Evolutionary conservation across 2,888 invertebrate genomes (phyloP).

Genomic region (Pollenia griseotomentosa): DNA sequence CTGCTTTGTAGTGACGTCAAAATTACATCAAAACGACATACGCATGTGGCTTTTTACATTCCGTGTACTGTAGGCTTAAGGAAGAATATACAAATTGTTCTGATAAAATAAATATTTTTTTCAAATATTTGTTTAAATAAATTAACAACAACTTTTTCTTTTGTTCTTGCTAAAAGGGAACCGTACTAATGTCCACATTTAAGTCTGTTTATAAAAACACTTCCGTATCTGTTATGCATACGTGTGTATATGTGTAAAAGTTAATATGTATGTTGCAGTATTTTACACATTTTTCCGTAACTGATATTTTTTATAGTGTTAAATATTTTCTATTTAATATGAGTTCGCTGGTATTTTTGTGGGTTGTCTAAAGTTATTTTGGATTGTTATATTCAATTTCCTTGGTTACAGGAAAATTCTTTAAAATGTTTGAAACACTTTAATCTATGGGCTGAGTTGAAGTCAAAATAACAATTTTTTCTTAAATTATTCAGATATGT

Average conservation of each 20-base stretch:
- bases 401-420: slow-evolving; percentile 23
- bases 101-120: too few relatives aligned
- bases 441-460: neutral
- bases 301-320: slow-evolving; percentile 61
- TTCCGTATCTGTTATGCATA: neutral
- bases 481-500: too few relatives aligned
- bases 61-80: too few relatives aligned
- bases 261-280: neutral
- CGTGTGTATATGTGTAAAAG: neutral
- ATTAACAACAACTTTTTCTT: neutral
- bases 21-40: too few relatives aligned
- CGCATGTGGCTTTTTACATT: too few relatives aligned
- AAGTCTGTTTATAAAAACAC: slow-evolving; percentile 10
- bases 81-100: too few relatives aligned
- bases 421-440: slow-evolving; percentile 20
- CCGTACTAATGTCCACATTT: neutral
- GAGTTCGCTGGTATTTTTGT: slow-evolving; percentile 49
- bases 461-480: too few relatives aligned
- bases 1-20: too few relatives aligned
- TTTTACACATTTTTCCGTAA: slow-evolving; percentile 39
- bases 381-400: slow-evolving; percentile 33
- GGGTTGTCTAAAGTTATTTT: slow-evolving; percentile 26
- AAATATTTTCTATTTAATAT: slow-evolving; percentile 65
- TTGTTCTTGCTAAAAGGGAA: neutral
- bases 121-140: too few relatives aligned